Evolutionary conservation across 2,113 vertebrate species (phyloP), one percentile per base, ranked within the genome.

Genomic region (Cinclus mexicanus): DNA sequence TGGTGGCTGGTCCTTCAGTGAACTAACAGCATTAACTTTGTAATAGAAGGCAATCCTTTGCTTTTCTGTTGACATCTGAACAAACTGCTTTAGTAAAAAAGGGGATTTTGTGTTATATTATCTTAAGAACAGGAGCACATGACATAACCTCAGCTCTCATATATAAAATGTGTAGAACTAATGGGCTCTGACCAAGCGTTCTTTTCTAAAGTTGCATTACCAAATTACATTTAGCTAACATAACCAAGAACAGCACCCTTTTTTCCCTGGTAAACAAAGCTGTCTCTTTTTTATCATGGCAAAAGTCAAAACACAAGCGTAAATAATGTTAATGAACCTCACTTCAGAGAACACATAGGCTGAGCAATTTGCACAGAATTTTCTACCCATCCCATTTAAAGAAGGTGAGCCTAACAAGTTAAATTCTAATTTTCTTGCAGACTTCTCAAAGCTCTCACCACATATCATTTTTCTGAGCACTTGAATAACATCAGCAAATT

Each of bases 401-500:
- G 10, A 88, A 4, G 20, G 3, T 59, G 31, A 12, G 3, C 61
- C 78, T 10, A 23, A 1, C 11, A 90, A 47, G 33, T 61, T 31
- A 67, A 92, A 81, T 37, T 78, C 60, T 78, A 29, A 11, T 70
- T 72, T 61, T 59, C 50, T 76, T 67, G 53, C 24, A 87, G 74
- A 44, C 57, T 85, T 65, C 55, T 64, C 81, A 50, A 83, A 79
- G 52, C 42, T 61, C 74, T 60, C 47, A 68, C 81, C 44, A 56
- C 22, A 63, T 6, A 41, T 26, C 1, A 2, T 79, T 50, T 33
- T 86, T 55, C 74, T 50, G 60, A 94, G 78, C 28, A 57, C 33
- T 42, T 41, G n/a, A 82, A 42, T n/a, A 87, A 57, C 50, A 89
- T 65, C 74, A 91, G 78, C 87, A 96, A 82, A 91, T 89, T 78